phyloP scores from a whole-genome alignment of 2,797 vertebrate genomes.

The Cichlasoma orientale region DNA sequence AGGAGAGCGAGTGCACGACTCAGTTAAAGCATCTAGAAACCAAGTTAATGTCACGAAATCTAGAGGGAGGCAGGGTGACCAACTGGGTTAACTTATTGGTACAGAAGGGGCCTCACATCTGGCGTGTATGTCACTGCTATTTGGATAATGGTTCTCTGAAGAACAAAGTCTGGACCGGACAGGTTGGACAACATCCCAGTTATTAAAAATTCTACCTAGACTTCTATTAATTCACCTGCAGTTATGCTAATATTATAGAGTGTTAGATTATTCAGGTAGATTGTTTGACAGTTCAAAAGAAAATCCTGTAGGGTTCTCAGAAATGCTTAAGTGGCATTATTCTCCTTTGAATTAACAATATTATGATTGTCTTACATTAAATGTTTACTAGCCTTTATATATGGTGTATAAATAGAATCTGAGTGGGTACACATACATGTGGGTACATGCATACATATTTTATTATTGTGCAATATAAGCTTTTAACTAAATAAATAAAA shows the following conservation, averaged over 20 bases:
- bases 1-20: slow-evolving; percentile 44
- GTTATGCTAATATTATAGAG: background rate
- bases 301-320: background rate
- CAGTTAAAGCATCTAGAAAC: slow-evolving; percentile 53
- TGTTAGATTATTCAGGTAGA: background rate
- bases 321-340: background rate
- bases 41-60: slow-evolving; percentile 59
- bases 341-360: background rate
- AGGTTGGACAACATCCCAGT: background rate
- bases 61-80: slow-evolving; percentile 26
- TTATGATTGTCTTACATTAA: background rate
- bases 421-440: background rate
- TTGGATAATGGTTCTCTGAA: slow-evolving; percentile 17
- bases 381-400: background rate
- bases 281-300: background rate
- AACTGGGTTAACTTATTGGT: slow-evolving; percentile 49
- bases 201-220: background rate
- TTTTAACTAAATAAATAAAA: background rate
- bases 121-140: slow-evolving; percentile 22
- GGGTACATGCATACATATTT: background rate
- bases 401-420: background rate
- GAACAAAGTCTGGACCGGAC: background rate
- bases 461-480: background rate
- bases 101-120: slow-evolving; percentile 48
- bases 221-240: background rate